These are phyloP conservation scores for Trypoxylon attenuatum DNA, from an alignment of 2,888 invertebrate species.

Conservation along the genomic window DNA sequence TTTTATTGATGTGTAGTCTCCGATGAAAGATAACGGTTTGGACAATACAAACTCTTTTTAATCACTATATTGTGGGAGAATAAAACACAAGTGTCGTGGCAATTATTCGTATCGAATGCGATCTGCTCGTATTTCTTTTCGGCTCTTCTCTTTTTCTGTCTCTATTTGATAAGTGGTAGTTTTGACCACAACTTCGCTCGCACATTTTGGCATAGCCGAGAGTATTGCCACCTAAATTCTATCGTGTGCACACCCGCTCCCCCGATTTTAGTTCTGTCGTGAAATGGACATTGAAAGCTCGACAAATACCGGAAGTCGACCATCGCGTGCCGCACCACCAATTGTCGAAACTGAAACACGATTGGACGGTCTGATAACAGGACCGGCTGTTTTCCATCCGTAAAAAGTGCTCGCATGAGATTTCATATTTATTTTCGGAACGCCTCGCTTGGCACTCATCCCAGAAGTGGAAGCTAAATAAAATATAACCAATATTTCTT, in stretches of 20 bases:
- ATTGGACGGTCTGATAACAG: too few species aligned
- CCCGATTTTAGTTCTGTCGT: constrained; percentile 12
- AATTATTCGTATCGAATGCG: neutral
- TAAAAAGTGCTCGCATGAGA: too few species aligned
- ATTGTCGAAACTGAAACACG: constrained; percentile 33
- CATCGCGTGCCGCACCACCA: constrained; percentile 21
- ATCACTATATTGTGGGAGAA: neutral
- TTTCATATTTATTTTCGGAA: too few species aligned
- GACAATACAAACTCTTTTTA: too few species aligned
- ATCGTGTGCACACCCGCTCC: constrained; percentile 11
- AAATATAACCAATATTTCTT: too few species aligned
- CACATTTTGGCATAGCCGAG: constrained; percentile 10
- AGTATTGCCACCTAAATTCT: constrained; percentile 33
- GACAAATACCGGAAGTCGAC: constrained; percentile 38
- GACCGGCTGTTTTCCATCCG: too few species aligned
- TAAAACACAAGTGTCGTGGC: neutral
- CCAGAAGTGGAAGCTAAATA: too few species aligned
- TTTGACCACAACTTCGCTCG: constrained; percentile 26
- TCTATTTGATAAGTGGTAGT: constrained; percentile 9
- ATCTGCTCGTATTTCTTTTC: too few species aligned
- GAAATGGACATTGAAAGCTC: constrained; percentile 38
- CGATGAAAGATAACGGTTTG: too few species aligned
- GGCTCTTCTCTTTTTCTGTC: too few species aligned
- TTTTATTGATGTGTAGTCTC: too few species aligned
- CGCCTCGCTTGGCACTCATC: too few species aligned